Base-by-base conservation (phyloP, 2,113 vertebrate species). In the Balaeniceps rex region DNA sequence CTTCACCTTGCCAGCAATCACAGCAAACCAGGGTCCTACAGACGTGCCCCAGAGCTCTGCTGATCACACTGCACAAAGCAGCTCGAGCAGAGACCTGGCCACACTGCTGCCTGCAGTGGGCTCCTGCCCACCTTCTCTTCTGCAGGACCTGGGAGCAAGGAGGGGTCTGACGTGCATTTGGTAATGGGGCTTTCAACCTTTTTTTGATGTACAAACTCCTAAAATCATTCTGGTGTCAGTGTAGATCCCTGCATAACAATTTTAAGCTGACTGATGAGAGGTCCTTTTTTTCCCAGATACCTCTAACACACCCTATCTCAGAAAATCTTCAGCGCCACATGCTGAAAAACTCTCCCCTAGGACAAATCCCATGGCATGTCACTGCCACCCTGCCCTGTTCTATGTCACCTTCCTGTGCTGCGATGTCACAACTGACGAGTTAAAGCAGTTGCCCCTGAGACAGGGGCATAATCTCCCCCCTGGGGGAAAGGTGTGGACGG, bases 61-160 rank as follows among this genome's bases (percentile, higher is more conserved):
- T 4, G 9, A 52, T 63, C 42, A 44, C 2, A 4, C 23, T 19
- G 18, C 44, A 29, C 19, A 52, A 76, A 54, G 36, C 38, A 78
- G 34, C 17, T 2, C 2, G 1, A 15, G 19, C 0, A 4, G 46
- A 70, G 17, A 14, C 51, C 17, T 2, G 3, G 29, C 12, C 40
- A 47, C 1, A 5, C 9, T 65, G 60, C 66, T 75, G 44, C 33
- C n/a, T 82, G 44, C 47, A 52, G 36, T 28, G 31, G 24, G 13
- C 12, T 92, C 29, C 42, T 70, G 54, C 8, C 12, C 40, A 44
- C 19, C 15, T 64, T 55, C n/a, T 75, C 57, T 57, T 70, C 51
- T 42, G 29, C 29, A 28, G 34, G 15, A 85, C 65, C 19, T 78
- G 22, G 40, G 36, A 82, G 44, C 11, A 71, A 78, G 33, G 51